Conservation (phyloP, 1,140 invertebrate genomes). For the Drosophila subpulchrella region DNA sequence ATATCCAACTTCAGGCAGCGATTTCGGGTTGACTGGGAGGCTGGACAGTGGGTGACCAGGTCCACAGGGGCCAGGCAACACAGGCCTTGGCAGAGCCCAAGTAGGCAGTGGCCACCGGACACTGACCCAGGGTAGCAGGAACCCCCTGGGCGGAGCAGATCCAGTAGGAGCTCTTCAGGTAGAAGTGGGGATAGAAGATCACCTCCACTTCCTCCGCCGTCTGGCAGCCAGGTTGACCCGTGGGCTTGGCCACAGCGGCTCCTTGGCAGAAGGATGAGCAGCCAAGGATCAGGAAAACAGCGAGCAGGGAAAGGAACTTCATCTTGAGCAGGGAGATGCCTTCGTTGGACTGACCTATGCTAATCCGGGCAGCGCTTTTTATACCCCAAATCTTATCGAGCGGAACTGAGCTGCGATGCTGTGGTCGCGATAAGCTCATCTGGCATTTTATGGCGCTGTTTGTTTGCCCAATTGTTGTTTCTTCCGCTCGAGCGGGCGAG, state of each 20-base stretch:
- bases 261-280: conserved; percentile 11
- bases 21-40: conserved; percentile 60
- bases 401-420: conserved; percentile 57
- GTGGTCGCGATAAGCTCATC: conserved; percentile 44
- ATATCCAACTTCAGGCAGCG: conserved; percentile 1
- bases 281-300: conserved; percentile 34
- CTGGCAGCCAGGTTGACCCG: conserved; percentile 69
- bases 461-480: conserved; percentile 58
- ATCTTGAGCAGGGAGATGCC: conserved; percentile 28
- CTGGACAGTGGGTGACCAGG: conserved; percentile 52
- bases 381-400: conserved; percentile 68
- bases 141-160: conserved; percentile 38
- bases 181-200: conserved; percentile 51
- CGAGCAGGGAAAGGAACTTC: conserved; percentile 45
- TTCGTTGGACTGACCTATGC: conserved; percentile 62
- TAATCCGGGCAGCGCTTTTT: conserved; percentile 41
- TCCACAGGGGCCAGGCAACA: conserved; percentile 57
- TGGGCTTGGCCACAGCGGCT: conserved; percentile 38
- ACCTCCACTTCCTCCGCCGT: conserved; percentile 57
- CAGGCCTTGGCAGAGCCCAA: conserved; percentile 49
- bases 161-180: conserved; percentile 63
- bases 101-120: conserved; percentile 21
- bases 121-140: conserved; percentile 39
- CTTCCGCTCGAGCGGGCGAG: conserved; percentile 25
- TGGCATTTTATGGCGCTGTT: conserved; percentile 69